Evolutionary conservation across 2,797 vertebrate species (phyloP).

Genomic region (Craterocephalus amniculus): DNA sequence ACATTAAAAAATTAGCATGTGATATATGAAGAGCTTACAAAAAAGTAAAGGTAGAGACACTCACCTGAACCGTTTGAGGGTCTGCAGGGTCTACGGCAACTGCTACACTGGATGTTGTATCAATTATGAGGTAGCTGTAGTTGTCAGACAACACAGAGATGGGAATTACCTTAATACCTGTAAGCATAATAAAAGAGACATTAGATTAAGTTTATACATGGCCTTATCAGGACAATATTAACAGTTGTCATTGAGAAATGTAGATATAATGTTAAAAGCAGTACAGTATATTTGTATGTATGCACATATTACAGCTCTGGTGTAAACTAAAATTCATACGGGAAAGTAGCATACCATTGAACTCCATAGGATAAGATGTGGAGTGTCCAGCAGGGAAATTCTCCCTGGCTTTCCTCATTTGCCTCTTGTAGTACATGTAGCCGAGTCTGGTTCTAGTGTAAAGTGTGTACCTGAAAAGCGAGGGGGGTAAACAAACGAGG

Average conservation of each 20-base stretch:
- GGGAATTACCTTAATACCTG: slow-evolving; percentile 95
- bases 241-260: neutral
- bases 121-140: slow-evolving; percentile 96
- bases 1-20: neutral
- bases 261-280: neutral
- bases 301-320: too few relatives aligned
- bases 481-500: neutral
- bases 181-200: neutral
- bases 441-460: slow-evolving; percentile 93
- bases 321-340: neutral
- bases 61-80: slow-evolving; percentile 91
- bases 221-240: neutral
- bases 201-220: neutral
- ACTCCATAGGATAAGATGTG: slow-evolving; percentile 79
- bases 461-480: slow-evolving; percentile 87
- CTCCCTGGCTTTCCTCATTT: slow-evolving; percentile 91
- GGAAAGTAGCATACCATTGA: slow-evolving; percentile 82
- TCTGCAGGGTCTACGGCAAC: slow-evolving; percentile 93
- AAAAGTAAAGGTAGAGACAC: neutral
- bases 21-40: neutral
- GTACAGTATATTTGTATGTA: too few relatives aligned
- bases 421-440: slow-evolving; percentile 94
- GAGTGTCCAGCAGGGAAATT: slow-evolving; percentile 91
- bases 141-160: slow-evolving; percentile 94
- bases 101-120: slow-evolving; percentile 86